phyloP scores from a whole-genome alignment of 2,888 invertebrate genomes.

The Dromius quadrimaculatus region DNA sequence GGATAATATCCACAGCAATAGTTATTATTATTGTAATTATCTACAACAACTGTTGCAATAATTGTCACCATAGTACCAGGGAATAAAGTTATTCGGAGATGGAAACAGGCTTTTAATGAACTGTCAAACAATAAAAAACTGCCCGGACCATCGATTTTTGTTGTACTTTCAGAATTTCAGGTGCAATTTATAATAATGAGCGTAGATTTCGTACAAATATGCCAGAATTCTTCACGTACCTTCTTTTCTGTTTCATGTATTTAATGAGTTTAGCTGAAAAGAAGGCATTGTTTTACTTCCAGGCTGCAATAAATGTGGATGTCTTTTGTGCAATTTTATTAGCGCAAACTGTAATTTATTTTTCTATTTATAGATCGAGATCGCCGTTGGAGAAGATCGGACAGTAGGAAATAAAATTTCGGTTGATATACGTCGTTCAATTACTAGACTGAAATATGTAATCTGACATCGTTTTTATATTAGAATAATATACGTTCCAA shows the following conservation, averaged over 20 bases:
- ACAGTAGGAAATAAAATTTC: conserved; percentile 38
- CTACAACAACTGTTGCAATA: no score
- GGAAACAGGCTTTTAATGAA: no score
- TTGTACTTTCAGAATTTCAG: no score
- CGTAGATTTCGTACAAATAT: no score
- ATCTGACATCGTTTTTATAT: conserved; percentile 30
- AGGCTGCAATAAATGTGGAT: conserved; percentile 26
- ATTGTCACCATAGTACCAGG: no score
- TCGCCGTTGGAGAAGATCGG: conserved; percentile 40
- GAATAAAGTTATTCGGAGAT: no score
- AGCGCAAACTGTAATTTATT: background rate
- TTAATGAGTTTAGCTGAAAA: background rate
- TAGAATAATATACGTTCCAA: conserved; percentile 41
- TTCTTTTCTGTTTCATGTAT: conserved; percentile 6
- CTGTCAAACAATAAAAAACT: no score
- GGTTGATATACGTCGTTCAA: conserved; percentile 28
- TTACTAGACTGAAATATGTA: conserved; percentile 43
- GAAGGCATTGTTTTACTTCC: conserved; percentile 35
- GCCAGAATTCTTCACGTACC: conserved; percentile 25
- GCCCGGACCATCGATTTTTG: no score
- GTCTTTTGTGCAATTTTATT: background rate
- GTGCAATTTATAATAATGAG: no score
- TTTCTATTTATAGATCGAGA: conserved; percentile 39
- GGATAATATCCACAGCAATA: no score
- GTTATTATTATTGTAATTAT: no score